A percentile compares a stretch with the other conserved stretches of the same genome.
Evolutionary conservation across 2,797 vertebrate genomes (phyloP).

Genomic region (Gymnoscopelus microlampas): DNA sequence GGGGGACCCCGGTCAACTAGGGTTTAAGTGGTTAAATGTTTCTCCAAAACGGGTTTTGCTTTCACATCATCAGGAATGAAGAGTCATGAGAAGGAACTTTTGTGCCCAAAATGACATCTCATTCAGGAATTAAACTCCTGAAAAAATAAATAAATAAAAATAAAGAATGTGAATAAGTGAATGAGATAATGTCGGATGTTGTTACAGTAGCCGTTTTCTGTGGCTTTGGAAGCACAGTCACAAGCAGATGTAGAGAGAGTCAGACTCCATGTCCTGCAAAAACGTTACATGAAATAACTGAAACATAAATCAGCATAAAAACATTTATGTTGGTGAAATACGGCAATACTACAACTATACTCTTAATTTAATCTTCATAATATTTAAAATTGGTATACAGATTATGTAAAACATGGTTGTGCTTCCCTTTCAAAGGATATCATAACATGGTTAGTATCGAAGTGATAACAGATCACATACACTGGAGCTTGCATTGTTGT

Average conservation of each 20-base stretch:
- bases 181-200: not conserved
- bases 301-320: too few relatives aligned
- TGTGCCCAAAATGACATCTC: too few relatives aligned
- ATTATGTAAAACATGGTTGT: too few relatives aligned
- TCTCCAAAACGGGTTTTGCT: not conserved
- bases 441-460: too few relatives aligned
- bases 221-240: conserved; percentile 32
- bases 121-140: not conserved
- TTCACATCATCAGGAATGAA: not conserved
- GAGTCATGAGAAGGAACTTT: not conserved
- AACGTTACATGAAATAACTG: not conserved
- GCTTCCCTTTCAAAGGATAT: too few relatives aligned
- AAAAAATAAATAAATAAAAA: conserved; percentile 1
- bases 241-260: conserved; percentile 77
- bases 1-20: too few relatives aligned
- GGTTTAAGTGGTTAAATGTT: conserved; percentile 5
- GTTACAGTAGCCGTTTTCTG: not conserved
- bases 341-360: too few relatives aligned
- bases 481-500: conserved; percentile 54
- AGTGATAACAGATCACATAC: conserved; percentile 36
- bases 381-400: too few relatives aligned
- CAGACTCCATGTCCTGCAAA: conserved; percentile 65
- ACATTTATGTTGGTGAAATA: too few relatives aligned
- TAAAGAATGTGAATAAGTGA: not conserved
- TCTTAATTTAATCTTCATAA: too few relatives aligned